Base-by-base conservation (phyloP, 1,140 invertebrate genomes). In the Spodoptera litura region DNA sequence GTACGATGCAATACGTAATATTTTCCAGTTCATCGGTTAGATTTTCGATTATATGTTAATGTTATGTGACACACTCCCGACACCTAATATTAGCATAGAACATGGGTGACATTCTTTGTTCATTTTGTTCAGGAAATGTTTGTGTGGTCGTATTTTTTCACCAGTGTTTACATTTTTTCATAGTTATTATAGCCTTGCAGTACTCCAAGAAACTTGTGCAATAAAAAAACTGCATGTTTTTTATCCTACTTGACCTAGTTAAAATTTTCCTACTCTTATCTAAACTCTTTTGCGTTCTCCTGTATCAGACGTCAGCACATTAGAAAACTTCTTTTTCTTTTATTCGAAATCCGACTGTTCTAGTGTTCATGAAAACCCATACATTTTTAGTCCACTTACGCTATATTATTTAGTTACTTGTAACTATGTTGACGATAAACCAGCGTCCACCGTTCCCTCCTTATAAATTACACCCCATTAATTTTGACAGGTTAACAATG, bases 381-480 rank as follows among this genome's bases (percentile, higher is more conserved):
- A 31, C 31, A 31, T 3, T 31, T 31, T 31, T 31, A 31, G n/a
- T 38, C 8, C 9, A 61, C 4, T 64, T 64, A 44, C 6, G 20
- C 38, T 20, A 35, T 6, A 20, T 20, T 20, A 20, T 4, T 20
- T 59, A 11, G 27, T n/a, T 51, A 20, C 15, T 51, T 59, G 9
- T 15, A 52, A 52, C 49, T 4, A 52, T 70, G 15, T 53, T 70
- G 51, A 52, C 52, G 20, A 11, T 27, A 25, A 9, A 68, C 12
- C 66, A 53, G 25, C 27, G 51, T 51, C 66, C 11, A 25, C 52
- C 31, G 12, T 70, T 70, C 53, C 64, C 49, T 27, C 49, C 11
- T n/a, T 53, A 70, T 70, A 70, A 70, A 70, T 70, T 70, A 70
- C 49, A 25, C 13, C 20, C 49, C 49, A 70, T 70, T 70, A 70